These are phyloP conservation scores for Neotoxoptera formosana DNA, from an alignment of 1,140 invertebrate genomes.

Conservation along the genomic window DNA sequence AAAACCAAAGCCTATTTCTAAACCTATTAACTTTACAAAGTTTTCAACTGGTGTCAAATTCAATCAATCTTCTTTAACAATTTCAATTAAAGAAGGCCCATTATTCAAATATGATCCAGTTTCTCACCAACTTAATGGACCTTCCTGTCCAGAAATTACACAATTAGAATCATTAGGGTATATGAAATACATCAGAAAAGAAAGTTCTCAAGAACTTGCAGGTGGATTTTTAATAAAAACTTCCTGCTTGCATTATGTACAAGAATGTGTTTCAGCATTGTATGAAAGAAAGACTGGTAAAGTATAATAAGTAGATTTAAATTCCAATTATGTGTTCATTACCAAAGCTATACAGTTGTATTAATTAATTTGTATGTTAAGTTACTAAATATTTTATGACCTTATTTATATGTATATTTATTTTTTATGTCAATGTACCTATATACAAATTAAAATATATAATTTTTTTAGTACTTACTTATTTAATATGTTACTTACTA, in stretches of 20 bases:
- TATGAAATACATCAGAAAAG: constrained; percentile 76
- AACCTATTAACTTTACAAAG: constrained; percentile 68
- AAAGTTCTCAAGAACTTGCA: constrained; percentile 79
- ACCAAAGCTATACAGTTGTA: constrained; percentile 27
- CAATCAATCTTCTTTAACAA: constrained; percentile 64
- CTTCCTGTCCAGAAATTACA: constrained; percentile 71
- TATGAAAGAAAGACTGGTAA: constrained; percentile 50
- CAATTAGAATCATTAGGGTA: constrained; percentile 77
- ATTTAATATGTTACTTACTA: neutral
- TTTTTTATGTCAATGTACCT: neutral
- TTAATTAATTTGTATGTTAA: neutral
- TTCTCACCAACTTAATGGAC: constrained; percentile 73
- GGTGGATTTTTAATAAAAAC: constrained; percentile 91
- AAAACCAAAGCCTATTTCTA: constrained; percentile 62
- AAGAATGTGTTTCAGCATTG: constrained; percentile 45
- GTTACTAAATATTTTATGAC: neutral
- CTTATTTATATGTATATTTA: constrained; percentile 8
- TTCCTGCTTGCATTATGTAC: constrained; percentile 81
- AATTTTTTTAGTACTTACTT: neutral
- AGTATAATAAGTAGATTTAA: constrained; percentile 13
- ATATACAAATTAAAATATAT: neutral
- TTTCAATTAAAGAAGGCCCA: constrained; percentile 78
- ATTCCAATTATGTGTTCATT: constrained; percentile 29
- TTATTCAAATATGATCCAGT: constrained; percentile 75
- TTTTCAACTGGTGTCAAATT: constrained; percentile 83